A percentile compares a stretch with the other conserved stretches of the same genome.
Evolutionary conservation across 2,797 vertebrate species (phyloP).

Genomic region (Apogon hyalosoma): DNA sequence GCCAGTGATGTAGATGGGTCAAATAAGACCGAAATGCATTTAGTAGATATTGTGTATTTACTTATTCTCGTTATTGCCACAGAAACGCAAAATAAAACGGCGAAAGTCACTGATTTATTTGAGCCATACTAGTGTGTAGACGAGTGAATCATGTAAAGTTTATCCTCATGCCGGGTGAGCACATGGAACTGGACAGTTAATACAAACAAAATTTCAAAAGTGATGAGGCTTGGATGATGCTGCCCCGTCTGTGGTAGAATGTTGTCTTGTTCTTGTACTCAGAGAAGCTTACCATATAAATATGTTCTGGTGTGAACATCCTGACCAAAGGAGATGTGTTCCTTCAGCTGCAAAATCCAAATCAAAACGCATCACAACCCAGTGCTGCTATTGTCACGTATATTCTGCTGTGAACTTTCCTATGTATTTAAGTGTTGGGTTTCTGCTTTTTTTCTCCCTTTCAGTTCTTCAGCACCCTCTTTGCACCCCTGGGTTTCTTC

Average conservation of each 20-base stretch:
- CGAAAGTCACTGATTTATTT: conserved; percentile 1
- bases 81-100: conserved; percentile 8
- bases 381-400: too few relatives aligned
- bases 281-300: conserved; percentile 10
- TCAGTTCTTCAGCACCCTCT: conserved; percentile 90
- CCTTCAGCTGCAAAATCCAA: too few relatives aligned
- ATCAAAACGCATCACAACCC: too few relatives aligned
- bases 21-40: too few relatives aligned
- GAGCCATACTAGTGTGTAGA: conserved; percentile 12
- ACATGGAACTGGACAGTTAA: conserved; percentile 8
- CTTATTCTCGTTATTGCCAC: background rate
- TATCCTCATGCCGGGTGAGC: conserved; percentile 12
- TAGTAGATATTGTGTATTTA: too few relatives aligned
- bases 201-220: conserved; percentile 20
- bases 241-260: conserved; percentile 10
- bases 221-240: background rate
- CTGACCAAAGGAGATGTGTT: too few relatives aligned
- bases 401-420: too few relatives aligned
- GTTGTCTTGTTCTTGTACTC: background rate
- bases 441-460: conserved; percentile 30
- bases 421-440: too few relatives aligned
- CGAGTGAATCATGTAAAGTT: conserved; percentile 38
- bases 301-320: conserved; percentile 1
- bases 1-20: too few relatives aligned
- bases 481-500: conserved; percentile 87